phyloP scores from a whole-genome alignment of 37 sponge, comb jelly and placozoan species.

The Bolinopsis microptera region DNA sequence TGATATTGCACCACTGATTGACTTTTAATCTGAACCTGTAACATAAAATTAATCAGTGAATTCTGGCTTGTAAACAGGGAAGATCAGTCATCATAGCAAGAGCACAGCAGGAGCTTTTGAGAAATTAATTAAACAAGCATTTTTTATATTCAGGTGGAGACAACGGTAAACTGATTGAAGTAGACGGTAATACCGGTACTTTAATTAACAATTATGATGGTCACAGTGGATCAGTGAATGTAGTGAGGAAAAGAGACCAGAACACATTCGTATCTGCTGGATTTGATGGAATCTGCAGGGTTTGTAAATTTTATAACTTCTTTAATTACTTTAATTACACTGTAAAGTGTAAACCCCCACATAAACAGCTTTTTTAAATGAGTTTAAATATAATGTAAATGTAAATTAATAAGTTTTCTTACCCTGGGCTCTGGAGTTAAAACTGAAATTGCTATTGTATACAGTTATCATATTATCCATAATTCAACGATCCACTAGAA shows the following conservation, averaged over 20 bases:
- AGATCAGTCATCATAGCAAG: too few species aligned
- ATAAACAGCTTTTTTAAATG: too few species aligned
- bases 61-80: too few species aligned
- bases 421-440: too few species aligned
- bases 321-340: too few species aligned
- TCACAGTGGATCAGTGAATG: slow-evolving; percentile 65
- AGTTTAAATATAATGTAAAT: too few species aligned
- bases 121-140: too few species aligned
- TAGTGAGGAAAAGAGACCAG: slow-evolving; percentile 32
- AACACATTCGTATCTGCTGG: slow-evolving; percentile 34
- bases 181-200: neutral
- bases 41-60: too few species aligned
- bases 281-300: slow-evolving; percentile 42
- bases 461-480: neutral
- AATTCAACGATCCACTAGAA: neutral
- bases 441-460: neutral
- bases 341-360: too few species aligned
- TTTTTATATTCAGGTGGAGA: neutral
- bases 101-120: too few species aligned
- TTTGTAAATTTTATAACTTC: slow-evolving; percentile 9
- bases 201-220: neutral
- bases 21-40: too few species aligned
- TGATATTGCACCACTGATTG: neutral
- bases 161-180: neutral
- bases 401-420: too few species aligned